Conservation (phyloP, 2,797 vertebrate species). For the Channa striata region DNA sequence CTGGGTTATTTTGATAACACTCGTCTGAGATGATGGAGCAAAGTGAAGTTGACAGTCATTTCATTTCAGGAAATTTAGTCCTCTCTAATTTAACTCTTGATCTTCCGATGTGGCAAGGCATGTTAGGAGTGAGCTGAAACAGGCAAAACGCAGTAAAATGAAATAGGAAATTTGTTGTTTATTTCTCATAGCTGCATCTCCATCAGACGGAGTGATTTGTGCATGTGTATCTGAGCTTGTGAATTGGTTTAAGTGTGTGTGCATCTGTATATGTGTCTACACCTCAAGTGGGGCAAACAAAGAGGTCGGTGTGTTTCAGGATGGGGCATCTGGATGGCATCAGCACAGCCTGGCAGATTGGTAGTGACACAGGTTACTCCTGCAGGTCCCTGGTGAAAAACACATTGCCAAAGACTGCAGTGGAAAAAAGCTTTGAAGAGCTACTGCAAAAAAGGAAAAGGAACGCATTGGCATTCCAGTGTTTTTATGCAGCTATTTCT, state of each 20-base stretch:
- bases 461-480: constrained; percentile 33
- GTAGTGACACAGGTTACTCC: constrained; percentile 92
- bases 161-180: constrained; percentile 90
- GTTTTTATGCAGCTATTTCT: constrained; percentile 26
- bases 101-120: constrained; percentile 90
- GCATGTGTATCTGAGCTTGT: constrained; percentile 29
- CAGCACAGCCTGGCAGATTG: constrained; percentile 88
- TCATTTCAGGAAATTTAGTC: constrained; percentile 83
- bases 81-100: constrained; percentile 86
- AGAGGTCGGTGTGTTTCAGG: constrained; percentile 94
- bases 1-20: constrained; percentile 28
- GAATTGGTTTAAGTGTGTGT: constrained; percentile 27
- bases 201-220: constrained; percentile 71
- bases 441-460: constrained; percentile 50
- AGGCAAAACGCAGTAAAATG: constrained; percentile 85
- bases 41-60: constrained; percentile 74
- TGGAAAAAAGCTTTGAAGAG: constrained; percentile 78
- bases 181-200: constrained; percentile 80
- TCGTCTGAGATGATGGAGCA: constrained; percentile 63
- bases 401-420: constrained; percentile 73
- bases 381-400: constrained; percentile 87
- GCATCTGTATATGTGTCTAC: constrained; percentile 86
- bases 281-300: constrained; percentile 88
- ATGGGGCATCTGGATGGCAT: constrained; percentile 91
- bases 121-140: constrained; percentile 92